Percentiles rank a stretch among this genome's conserved stretches.
These are phyloP conservation scores for Dromiciops gliroides DNA, from an alignment of 2,113 vertebrate species.

Conservation along the genomic window DNA sequence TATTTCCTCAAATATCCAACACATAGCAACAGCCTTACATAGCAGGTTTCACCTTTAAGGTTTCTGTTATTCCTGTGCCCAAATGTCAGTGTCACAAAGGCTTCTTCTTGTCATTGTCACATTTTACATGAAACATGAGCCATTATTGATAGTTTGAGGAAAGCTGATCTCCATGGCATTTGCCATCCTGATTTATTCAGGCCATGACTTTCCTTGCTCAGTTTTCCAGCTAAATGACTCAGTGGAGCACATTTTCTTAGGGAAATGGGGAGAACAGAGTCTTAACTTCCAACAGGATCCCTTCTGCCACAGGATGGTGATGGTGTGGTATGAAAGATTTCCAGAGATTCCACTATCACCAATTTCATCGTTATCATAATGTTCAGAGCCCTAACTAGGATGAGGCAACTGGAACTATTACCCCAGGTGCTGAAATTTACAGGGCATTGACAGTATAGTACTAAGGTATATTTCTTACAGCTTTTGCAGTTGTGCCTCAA, in stretches of 20 bases:
- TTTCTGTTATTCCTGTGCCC: not conserved
- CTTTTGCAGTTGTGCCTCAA: not conserved
- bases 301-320: not conserved
- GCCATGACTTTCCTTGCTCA: not conserved
- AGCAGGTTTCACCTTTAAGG: not conserved
- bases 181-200: not conserved
- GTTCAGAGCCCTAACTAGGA: not conserved
- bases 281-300: not conserved
- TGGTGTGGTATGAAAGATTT: not conserved
- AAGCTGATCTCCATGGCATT: not conserved
- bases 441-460: not conserved
- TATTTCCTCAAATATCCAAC: not conserved
- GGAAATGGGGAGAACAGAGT: not conserved
- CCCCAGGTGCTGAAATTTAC: not conserved
- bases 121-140: not conserved
- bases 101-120: not conserved
- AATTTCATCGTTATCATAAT: not conserved
- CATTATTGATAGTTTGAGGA: not conserved
- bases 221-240: not conserved
- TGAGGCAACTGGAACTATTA: not conserved
- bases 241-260: not conserved
- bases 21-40: not conserved
- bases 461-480: not conserved
- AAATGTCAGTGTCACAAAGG: not conserved
- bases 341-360: not conserved